phyloP scores from a whole-genome alignment of 1,140 invertebrate genomes.

The Phocides pigmalion region DNA sequence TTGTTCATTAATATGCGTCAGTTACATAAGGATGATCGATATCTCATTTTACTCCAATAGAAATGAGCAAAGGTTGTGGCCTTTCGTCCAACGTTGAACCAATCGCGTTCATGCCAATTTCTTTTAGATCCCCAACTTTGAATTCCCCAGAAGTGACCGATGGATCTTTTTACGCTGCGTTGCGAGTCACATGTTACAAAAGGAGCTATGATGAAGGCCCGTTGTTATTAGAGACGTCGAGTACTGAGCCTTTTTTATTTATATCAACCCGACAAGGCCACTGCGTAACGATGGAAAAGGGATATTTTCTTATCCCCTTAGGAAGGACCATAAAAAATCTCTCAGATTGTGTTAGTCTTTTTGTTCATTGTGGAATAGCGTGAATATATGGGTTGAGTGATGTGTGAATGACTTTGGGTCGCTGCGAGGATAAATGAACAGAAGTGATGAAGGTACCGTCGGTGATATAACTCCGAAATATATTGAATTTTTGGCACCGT shows the following conservation, averaged over 20 bases:
- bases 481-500: constrained; percentile 12
- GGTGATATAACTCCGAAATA: constrained; percentile 10
- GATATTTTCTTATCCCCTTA: constrained; percentile 41
- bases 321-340: constrained; percentile 39
- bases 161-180: constrained; percentile 38
- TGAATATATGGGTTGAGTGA: constrained; percentile 28
- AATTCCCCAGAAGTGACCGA: constrained; percentile 18
- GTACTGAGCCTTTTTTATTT: constrained; percentile 61
- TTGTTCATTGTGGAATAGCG: constrained; percentile 30
- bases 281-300: constrained; percentile 44
- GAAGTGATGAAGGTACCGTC: constrained; percentile 8
- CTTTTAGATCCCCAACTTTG: constrained; percentile 15
- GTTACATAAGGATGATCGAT: constrained; percentile 1
- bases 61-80: constrained; percentile 24
- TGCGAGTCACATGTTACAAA: constrained; percentile 59
- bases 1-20: not conserved
- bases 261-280: constrained; percentile 49
- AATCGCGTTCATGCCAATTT: constrained; percentile 5
- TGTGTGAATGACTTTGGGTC: constrained; percentile 32
- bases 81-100: constrained; percentile 25
- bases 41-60: constrained; percentile 6
- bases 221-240: constrained; percentile 62
- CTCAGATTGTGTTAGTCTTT: constrained; percentile 36
- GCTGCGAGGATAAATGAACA: constrained; percentile 14
- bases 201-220: constrained; percentile 60